Evolutionary conservation across 2,888 invertebrate species (phyloP), one percentile per base, ranked within the genome.

Genomic region (Sinodicranocentrus sp.): DNA sequence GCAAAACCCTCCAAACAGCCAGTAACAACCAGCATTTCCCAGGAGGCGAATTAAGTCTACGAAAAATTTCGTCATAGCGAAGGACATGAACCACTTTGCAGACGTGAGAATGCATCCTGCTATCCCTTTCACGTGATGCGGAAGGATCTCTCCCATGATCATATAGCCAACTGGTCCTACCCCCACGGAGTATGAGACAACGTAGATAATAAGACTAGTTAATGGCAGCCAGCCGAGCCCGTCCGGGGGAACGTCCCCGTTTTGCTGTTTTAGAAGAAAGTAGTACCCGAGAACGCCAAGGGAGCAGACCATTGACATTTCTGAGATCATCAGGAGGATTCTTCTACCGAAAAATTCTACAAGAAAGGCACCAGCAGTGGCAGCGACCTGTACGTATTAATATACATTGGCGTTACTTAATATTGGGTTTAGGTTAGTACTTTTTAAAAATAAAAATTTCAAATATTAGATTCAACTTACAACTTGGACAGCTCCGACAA

Each of bases 271-370:
- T 87, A 93, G 90, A 85, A 91, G 92, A 90, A 93, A 93, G 89
- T 93, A 93, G 33, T 92, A 90, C 15, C 93, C 93, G 87, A 93
- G 92, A 3, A 92, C 91, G 15, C 92, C 89, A 82, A 93, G 92
- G 1, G 93, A 91, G 26, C 93, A 54, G 2, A 92, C 92, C 25
- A 93, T 92, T 15, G 92, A 91, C 28, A 92, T 90, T 0, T 94
- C 93, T 0, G 94, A 94, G 78, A 93, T 89, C 26, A 94, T 89
- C 44, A 94, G 91, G 3, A 94, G 91, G 0, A 93, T 92, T 84
- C 93, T 92, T 72, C 94, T 91, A 21, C 94, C 94, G 59, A 93
- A 90, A 75, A 92, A 91, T 89, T 94, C 94, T 0, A 93, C 93
- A 71, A 93, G 90, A 86, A 92, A 91, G 0, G 93, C 93, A 0